Evolutionary conservation across 2,888 invertebrate species (phyloP).

Genomic region (Lobophora halterata): DNA sequence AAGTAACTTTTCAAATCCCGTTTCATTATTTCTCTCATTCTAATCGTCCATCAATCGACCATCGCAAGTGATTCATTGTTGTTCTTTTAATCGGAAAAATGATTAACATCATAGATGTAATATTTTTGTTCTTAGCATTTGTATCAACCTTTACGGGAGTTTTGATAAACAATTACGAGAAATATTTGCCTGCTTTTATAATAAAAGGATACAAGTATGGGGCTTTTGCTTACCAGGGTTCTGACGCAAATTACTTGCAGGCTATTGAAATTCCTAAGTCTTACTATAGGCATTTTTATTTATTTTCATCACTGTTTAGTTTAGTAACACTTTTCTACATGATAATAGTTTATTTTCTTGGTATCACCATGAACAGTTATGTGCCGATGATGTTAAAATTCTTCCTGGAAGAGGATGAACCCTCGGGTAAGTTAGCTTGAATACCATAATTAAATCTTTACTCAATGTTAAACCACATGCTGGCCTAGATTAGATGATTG

Average conservation of each 20-base stretch:
- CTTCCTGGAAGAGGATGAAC: slow-evolving; percentile 59
- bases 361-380: slow-evolving; percentile 68
- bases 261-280: slow-evolving; percentile 87
- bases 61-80: not conserved
- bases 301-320: slow-evolving; percentile 83
- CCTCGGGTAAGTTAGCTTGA: slow-evolving; percentile 68
- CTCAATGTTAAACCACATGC: no score
- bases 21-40: slow-evolving; percentile 35
- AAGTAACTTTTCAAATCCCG: slow-evolving; percentile 35
- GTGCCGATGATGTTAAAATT: slow-evolving; percentile 72
- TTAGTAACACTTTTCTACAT: slow-evolving; percentile 70
- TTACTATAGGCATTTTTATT: slow-evolving; percentile 91
- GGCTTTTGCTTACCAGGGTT: slow-evolving; percentile 83
- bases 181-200: slow-evolving; percentile 83
- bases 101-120: slow-evolving; percentile 67
- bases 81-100: slow-evolving; percentile 19
- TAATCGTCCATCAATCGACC: slow-evolving; percentile 21
- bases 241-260: slow-evolving; percentile 64
- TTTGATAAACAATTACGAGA: slow-evolving; percentile 83
- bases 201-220: slow-evolving; percentile 86
- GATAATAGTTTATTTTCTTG: slow-evolving; percentile 71
- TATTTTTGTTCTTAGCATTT: slow-evolving; percentile 65
- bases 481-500: no score
- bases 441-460: no score
- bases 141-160: slow-evolving; percentile 78